Evolutionary conservation across 1,140 invertebrate species (phyloP).

Genomic region (Limonius californicus): DNA sequence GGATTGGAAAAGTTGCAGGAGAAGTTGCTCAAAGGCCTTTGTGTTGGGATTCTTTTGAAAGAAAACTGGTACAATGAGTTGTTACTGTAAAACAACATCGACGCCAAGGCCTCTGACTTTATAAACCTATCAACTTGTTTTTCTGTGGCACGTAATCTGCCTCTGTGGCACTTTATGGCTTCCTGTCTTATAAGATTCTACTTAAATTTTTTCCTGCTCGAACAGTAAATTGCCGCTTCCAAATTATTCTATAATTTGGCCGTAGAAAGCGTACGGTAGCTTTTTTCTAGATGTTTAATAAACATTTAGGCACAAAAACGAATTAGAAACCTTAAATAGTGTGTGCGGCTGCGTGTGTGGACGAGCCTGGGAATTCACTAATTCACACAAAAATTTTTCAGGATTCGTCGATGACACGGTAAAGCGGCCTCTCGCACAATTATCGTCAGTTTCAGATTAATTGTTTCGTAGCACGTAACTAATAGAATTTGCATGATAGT

Average conservation of each 20-base stretch:
- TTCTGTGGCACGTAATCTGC: neutral
- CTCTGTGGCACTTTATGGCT: neutral
- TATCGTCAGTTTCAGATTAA: too few species aligned
- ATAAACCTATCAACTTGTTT: neutral
- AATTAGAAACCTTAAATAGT: neutral
- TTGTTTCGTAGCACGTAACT: too few species aligned
- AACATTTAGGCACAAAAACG: neutral
- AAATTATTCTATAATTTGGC: neutral
- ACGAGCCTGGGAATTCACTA: too few species aligned
- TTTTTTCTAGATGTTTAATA: neutral
- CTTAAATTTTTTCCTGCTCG: neutral
- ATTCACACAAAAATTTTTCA: too few species aligned
- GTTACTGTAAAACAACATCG: neutral
- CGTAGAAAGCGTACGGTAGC: neutral
- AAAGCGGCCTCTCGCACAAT: too few species aligned
- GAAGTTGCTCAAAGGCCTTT: neutral
- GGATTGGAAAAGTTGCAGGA: neutral
- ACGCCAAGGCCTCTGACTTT: neutral
- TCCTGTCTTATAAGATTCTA: neutral
- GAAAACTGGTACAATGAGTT: neutral
- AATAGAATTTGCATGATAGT: too few species aligned
- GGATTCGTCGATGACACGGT: too few species aligned
- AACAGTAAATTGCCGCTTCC: neutral
- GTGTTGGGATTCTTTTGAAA: neutral
- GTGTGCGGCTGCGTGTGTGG: too few species aligned